These are phyloP conservation scores for Himalopsyche tibetana DNA, from an alignment of 2,888 invertebrate species.

Conservation along the genomic window DNA sequence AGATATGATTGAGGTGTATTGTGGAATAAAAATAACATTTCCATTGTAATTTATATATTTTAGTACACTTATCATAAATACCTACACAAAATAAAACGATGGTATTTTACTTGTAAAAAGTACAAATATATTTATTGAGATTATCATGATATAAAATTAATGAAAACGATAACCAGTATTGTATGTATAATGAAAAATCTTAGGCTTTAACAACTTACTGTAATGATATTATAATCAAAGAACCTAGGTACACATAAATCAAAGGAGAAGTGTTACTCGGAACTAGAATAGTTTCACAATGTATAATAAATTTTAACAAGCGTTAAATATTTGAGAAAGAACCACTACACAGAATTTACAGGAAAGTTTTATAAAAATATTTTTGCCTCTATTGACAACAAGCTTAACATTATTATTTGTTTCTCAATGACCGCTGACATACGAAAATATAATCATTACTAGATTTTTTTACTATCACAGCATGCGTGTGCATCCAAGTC, in stretches of 20 bases:
- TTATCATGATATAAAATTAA: conserved; percentile 4
- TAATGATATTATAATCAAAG: background rate
- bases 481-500: background rate
- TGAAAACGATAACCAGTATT: conserved; percentile 8
- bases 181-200: conserved; percentile 8
- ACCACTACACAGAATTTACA: background rate
- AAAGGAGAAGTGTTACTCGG: background rate
- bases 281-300: conserved; percentile 24
- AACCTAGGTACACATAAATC: background rate
- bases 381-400: background rate
- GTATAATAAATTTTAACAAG: background rate
- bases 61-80: background rate
- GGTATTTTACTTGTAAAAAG: conserved; percentile 30
- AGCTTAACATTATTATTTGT: conserved; percentile 14
- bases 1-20: background rate
- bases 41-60: background rate
- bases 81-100: conserved; percentile 22
- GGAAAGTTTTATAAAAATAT: conserved; percentile 24
- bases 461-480: conserved; percentile 4
- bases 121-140: conserved; percentile 30
- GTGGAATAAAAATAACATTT: background rate
- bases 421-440: background rate
- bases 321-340: background rate
- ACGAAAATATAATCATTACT: conserved; percentile 25
- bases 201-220: conserved; percentile 13